phyloP scores from a whole-genome alignment of 2,797 vertebrate species.

The Scomberomorus guttatus region DNA sequence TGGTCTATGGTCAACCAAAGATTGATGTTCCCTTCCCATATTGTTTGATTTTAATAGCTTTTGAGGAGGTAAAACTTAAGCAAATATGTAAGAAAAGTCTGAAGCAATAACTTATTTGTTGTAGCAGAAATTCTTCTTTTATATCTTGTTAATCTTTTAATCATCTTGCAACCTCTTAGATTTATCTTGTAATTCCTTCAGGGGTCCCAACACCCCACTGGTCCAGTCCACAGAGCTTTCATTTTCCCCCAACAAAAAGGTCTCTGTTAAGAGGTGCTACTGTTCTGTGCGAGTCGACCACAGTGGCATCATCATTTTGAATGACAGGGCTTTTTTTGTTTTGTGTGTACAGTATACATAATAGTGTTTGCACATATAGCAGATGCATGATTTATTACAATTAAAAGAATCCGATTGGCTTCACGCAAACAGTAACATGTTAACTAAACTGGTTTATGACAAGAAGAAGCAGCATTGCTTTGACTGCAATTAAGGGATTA shows the following conservation, averaged over 20 bases:
- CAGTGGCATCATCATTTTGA: slow-evolving; percentile 8
- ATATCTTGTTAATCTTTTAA: no score
- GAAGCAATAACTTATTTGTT: no score
- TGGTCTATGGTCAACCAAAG: no score
- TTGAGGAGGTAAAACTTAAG: no score
- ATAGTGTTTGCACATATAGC: background rate
- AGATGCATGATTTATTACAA: background rate
- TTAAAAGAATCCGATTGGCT: background rate
- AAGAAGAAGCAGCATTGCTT: slow-evolving; percentile 2
- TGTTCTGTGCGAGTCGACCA: slow-evolving; percentile 29
- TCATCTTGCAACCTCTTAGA: no score
- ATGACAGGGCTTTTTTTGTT: background rate
- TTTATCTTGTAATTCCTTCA: no score
- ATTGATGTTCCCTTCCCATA: no score
- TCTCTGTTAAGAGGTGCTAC: slow-evolving; percentile 18
- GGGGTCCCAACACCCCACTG: no score
- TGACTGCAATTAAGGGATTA: background rate
- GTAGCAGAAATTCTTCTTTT: no score
- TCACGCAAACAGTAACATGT: background rate
- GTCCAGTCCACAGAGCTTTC: slow-evolving; percentile 9
- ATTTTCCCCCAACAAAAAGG: slow-evolving; percentile 18
- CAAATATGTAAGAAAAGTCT: no score
- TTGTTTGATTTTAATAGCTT: no score
- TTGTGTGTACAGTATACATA: background rate
- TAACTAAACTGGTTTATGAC: background rate